Evolutionary conservation across 2,113 vertebrate species (phyloP), one percentile per base, ranked within the genome.

Genomic region (Enhydra lutris): DNA sequence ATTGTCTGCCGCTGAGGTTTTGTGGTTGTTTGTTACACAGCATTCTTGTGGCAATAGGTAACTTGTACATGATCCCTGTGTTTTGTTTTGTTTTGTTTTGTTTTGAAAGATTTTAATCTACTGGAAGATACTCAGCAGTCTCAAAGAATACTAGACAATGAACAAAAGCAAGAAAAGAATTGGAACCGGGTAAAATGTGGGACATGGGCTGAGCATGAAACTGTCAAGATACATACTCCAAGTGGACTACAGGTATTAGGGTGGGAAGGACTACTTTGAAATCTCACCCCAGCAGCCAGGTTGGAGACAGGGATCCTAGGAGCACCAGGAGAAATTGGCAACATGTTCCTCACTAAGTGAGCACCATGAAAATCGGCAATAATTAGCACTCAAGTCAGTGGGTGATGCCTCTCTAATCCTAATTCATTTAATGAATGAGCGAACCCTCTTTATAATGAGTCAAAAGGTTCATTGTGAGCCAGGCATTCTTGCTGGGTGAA

Each of bases 351-450:
- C 90, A 65, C 74, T 92, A 94, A 96, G 96, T 21, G 76, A 97
- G 89, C 78, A 94, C 92, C 76, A 73, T 26, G 89, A 97, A 96
- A 94, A 71, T 88, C 96, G 50, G 85, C 87, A 63, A 50, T 97
- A 93, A 94, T 95, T 18, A 95, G 89, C 97, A 96, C 95, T 96
- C 96, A 76, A 96, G 97, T 89, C 97, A 96, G 94, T 94, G 92
- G 90, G 94, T 82, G 87, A 96, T 81, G 94, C 76, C 82, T 94
- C 84, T 94, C 92, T 95, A 94, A 85, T 96, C 84, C 92, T 88
- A 88, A 94, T 92, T 96, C 87, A 93, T 82, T 94, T 96, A 97
- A 95, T 84, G 80, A 96, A 94, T 63, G 87, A 92, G 81, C 2
- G 17, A 95, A 94, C 71, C 42, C 55, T 92, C 73, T 91, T 94